A percentile compares a stretch with the other conserved stretches of the same genome.
These are phyloP conservation scores for Orientallactaga sibirica DNA, from an alignment of 2,797 vertebrate genomes.

Conservation along the genomic window DNA sequence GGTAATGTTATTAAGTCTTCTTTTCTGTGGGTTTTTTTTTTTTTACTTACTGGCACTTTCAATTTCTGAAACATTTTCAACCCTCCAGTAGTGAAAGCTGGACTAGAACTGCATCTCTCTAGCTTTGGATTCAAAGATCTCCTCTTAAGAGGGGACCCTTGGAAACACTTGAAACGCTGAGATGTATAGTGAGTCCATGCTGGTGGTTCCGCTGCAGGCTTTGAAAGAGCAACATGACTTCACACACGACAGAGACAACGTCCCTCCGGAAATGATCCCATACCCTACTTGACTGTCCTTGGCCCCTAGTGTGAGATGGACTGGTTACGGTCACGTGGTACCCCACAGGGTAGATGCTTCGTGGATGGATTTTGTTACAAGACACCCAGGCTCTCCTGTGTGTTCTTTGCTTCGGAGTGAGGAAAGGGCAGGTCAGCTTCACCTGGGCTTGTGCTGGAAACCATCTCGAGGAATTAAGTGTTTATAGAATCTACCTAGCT, in stretches of 20 bases:
- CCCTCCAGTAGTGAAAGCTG: background rate
- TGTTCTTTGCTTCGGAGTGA: background rate
- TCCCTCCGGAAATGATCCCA: background rate
- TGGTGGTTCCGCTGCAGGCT: background rate
- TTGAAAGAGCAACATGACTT: background rate
- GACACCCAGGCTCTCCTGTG: background rate
- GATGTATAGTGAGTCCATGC: background rate
- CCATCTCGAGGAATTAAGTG: background rate
- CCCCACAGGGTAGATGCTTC: background rate
- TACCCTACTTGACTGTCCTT: background rate
- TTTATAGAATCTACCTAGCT: background rate
- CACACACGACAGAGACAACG: background rate
- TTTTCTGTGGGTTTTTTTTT: background rate
- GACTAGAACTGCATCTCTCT: background rate
- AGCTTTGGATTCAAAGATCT: conserved; percentile 26
- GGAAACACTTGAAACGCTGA: background rate
- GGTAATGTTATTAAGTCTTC: background rate
- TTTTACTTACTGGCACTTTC: conserved; percentile 4
- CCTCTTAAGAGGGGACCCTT: background rate
- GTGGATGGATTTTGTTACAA: background rate
- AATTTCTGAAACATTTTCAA: conserved; percentile 43
- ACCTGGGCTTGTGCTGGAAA: background rate
- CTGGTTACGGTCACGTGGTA: background rate
- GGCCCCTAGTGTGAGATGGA: background rate
- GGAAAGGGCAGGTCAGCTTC: background rate